Base-by-base conservation (phyloP, 2,888 invertebrate species). In the Muscina levida region DNA sequence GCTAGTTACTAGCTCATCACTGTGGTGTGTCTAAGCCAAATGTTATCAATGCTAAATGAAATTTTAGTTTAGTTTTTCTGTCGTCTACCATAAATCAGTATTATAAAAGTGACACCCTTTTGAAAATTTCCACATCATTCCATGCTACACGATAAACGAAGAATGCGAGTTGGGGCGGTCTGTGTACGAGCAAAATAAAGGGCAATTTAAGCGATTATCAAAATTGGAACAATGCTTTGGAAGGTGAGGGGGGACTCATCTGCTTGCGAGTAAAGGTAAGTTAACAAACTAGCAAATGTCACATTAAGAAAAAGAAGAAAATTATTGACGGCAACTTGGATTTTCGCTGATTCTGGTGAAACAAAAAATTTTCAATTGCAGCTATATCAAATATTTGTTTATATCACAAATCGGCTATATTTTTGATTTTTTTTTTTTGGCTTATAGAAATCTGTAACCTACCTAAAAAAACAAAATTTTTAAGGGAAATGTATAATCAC, bases 51-150 rank as follows among this genome's bases (percentile, higher is more conserved):
- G 81, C 26, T 48, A 75, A 81, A 77, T 77, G 44, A 77, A 81
- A 81, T 57, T 81, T 75, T 48, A 73, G 74, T 68, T 76, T 39
- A 70, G 67, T 73, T 79, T 8, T 79, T 65, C 6, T 26, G 17
- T 67, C 67, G 53, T 66, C 26, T 53, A 71, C 59, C 75, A 82
- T 82, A 82, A 82, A 79, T 82, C 78, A 82, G 82, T 73, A 82
- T 76, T 79, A 82, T 66, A 37, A 59, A 76, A 76, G 71, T 67
- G 73, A 44, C 79, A 82, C 76, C 76, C 82, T 59, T 79, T 79
- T n/a, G n/a, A n/a, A n/a, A n/a, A n/a, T n/a, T n/a, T 31, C 65
- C 51, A n/a, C 13, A 11, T 0, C 24, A 57, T 57, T 51, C 48
- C 51, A 26, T 57, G 56, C 59, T 31, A 66, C 65, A 26, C 59